Evolutionary conservation across 2,888 invertebrate genomes (phyloP).

Genomic region (Tipula helvola): DNA sequence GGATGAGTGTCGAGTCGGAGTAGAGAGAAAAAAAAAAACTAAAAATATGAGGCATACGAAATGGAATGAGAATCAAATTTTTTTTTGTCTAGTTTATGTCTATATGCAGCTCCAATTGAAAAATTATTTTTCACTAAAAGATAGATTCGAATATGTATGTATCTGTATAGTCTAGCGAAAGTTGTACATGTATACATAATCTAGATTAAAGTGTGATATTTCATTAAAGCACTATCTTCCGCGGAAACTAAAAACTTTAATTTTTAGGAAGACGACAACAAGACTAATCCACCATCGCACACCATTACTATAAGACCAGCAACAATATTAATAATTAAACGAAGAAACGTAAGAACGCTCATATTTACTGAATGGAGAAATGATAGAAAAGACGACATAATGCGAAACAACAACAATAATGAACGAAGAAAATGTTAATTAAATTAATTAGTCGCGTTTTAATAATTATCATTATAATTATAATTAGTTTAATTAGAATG

Average conservation of each 20-base stretch:
- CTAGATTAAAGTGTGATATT: background rate
- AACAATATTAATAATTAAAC: background rate
- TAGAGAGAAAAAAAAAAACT: background rate
- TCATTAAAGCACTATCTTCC: background rate
- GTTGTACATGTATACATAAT: too few species aligned
- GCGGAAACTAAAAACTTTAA: background rate
- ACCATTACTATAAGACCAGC: background rate
- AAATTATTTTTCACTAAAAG: background rate
- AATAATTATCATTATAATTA: slow-evolving; percentile 4
- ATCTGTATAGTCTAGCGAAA: background rate
- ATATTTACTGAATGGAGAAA: background rate
- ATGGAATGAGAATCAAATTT: background rate
- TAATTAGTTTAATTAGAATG: background rate
- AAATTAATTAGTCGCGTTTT: slow-evolving; percentile 4
- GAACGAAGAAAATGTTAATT: background rate
- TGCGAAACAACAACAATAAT: background rate
- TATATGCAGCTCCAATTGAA: background rate
- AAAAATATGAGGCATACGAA: background rate
- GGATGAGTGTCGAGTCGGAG: background rate
- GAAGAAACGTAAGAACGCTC: background rate
- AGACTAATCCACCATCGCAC: background rate
- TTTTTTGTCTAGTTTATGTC: background rate
- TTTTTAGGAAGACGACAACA: background rate
- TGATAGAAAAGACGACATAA: background rate
- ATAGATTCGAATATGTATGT: background rate